Evolutionary conservation across 2,113 vertebrate species (phyloP).

Genomic region (Esox niger): DNA sequence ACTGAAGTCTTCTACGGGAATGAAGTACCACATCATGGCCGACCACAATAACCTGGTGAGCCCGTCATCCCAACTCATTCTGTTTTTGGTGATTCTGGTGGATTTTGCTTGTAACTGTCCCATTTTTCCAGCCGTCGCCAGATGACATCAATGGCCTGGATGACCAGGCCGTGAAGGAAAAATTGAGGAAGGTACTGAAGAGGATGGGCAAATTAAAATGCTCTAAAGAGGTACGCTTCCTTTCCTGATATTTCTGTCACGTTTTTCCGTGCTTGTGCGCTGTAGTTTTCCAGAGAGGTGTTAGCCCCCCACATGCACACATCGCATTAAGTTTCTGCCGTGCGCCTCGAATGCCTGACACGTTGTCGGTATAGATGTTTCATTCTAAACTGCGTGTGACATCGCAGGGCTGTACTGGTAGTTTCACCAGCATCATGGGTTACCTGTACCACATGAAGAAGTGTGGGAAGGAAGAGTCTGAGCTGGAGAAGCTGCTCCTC

Average conservation of each 20-base stretch:
- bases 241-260: background rate
- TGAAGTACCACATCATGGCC: slow-evolving; percentile 97
- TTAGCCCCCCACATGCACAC: too few species aligned
- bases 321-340: too few species aligned
- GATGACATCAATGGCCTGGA: slow-evolving; percentile 78
- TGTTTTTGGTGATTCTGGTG: background rate
- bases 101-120: background rate
- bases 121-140: slow-evolving; percentile 72
- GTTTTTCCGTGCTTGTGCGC: too few species aligned
- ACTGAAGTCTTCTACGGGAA: slow-evolving; percentile 88
- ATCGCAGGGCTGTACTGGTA: slow-evolving; percentile 74
- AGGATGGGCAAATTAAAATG: slow-evolving; percentile 89
- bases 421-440: slow-evolving; percentile 93
- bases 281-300: too few species aligned
- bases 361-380: background rate
- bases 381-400: background rate
- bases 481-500: slow-evolving; percentile 88
- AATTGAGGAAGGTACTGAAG: slow-evolving; percentile 88
- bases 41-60: slow-evolving; percentile 90
- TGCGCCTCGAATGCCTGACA: too few species aligned
- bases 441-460: slow-evolving; percentile 91
- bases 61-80: background rate
- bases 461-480: slow-evolving; percentile 87
- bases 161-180: slow-evolving; percentile 81
- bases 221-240: slow-evolving; percentile 76